phyloP scores from a whole-genome alignment of 2,797 vertebrate genomes.

The Tapera naevia region DNA sequence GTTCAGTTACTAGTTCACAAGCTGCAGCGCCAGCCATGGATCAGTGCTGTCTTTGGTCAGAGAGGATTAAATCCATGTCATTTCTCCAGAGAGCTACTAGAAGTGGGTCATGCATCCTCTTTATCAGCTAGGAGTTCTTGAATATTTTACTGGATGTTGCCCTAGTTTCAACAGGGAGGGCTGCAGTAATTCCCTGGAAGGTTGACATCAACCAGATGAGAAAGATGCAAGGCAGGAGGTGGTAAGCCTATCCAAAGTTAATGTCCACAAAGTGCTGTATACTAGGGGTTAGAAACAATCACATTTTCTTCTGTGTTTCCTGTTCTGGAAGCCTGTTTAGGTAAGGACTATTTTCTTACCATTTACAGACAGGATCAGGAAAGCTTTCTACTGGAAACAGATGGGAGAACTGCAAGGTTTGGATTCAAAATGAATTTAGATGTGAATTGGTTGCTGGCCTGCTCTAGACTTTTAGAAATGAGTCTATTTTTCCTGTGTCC shows the following conservation, averaged over 20 bases:
- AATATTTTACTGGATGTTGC: not conserved
- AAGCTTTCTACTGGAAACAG: not conserved
- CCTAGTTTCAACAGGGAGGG: not conserved
- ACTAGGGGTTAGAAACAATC: not conserved
- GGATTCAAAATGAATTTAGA: not conserved
- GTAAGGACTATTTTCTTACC: not conserved
- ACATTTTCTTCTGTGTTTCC: not conserved
- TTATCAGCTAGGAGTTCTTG: not conserved
- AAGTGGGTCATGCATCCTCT: not conserved
- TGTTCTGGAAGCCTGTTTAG: not conserved
- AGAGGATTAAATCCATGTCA: accelerated
- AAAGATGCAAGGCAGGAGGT: not conserved
- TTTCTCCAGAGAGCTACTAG: not conserved
- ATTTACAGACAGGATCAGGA: not conserved
- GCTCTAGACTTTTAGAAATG: not conserved
- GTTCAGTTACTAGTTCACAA: not conserved
- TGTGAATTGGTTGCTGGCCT: not conserved
- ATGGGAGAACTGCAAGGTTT: not conserved
- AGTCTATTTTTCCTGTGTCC: not conserved
- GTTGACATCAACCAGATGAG: not conserved
- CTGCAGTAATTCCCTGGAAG: not conserved
- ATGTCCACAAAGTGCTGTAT: not conserved
- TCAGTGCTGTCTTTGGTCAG: not conserved
- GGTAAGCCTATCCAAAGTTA: not conserved
- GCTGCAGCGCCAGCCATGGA: not conserved